These are phyloP conservation scores for Molorchus minor DNA, from an alignment of 2,888 invertebrate genomes.

Conservation along the genomic window DNA sequence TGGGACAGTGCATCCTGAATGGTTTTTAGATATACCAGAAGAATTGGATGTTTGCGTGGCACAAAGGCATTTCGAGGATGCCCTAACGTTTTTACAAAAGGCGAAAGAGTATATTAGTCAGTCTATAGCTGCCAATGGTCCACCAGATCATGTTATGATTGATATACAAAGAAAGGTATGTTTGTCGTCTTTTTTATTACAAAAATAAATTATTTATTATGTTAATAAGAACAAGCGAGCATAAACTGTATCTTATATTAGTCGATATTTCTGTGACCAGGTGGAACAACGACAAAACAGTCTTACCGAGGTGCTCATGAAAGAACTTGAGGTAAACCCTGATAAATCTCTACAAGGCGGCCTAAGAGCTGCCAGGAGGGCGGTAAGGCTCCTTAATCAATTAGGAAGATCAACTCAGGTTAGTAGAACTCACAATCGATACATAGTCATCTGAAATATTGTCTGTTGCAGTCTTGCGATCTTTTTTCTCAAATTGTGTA, in stretches of 20 bases:
- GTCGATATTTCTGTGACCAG: no score
- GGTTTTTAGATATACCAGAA: slow-evolving; percentile 91
- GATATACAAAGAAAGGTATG: slow-evolving; percentile 63
- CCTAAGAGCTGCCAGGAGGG: slow-evolving; percentile 82
- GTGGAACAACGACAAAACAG: slow-evolving; percentile 77
- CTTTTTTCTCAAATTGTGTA: slow-evolving; percentile 83
- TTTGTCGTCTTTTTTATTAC: not conserved
- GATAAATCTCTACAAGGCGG: slow-evolving; percentile 93
- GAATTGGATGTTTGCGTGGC: slow-evolving; percentile 95
- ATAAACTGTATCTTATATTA: no score
- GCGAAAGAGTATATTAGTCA: slow-evolving; percentile 66
- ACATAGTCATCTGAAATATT: not conserved
- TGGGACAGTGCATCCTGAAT: slow-evolving; percentile 72
- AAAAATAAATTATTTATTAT: not conserved
- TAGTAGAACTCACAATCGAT: slow-evolving; percentile 18
- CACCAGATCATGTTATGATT: slow-evolving; percentile 61
- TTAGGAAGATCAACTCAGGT: slow-evolving; percentile 75
- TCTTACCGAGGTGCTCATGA: slow-evolving; percentile 86
- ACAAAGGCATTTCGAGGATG: slow-evolving; percentile 94
- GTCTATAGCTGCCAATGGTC: slow-evolving; percentile 49
- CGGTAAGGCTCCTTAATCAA: slow-evolving; percentile 84
- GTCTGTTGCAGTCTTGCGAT: slow-evolving; percentile 74
- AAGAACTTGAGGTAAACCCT: slow-evolving; percentile 88
- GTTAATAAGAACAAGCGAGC: no score
- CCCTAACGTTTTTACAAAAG: slow-evolving; percentile 81